Evolutionary conservation across 2,797 vertebrate species (phyloP).

Genomic region (Eulemur albifrons): DNA sequence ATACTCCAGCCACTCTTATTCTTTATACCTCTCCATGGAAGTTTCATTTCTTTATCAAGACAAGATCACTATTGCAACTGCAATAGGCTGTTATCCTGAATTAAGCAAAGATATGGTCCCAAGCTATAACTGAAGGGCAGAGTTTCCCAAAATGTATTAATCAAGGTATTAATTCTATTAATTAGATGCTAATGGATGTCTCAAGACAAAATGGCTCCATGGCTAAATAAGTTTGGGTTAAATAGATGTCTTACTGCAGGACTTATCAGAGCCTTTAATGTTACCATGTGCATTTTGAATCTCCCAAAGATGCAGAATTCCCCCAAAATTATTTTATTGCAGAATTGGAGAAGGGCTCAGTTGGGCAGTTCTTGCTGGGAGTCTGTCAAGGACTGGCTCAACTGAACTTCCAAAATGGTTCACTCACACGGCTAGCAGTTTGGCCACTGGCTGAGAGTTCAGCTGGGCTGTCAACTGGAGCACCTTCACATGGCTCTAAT

Average conservation of each 20-base stretch:
- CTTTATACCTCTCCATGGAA: neutral
- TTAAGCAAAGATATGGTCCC: neutral
- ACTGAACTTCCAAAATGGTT: neutral
- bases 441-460: neutral
- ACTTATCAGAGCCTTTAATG: neutral
- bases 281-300: neutral
- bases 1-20: neutral
- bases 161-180: neutral
- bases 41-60: slow-evolving; percentile 1
- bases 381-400: neutral
- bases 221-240: neutral
- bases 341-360: neutral
- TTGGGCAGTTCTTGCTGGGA: neutral
- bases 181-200: neutral
- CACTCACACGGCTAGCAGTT: neutral
- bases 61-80: neutral
- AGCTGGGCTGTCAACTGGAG: neutral
- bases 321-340: neutral
- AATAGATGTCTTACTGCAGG: neutral
- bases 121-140: neutral
- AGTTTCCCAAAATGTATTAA: neutral
- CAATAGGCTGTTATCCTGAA: neutral
- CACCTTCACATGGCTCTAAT: neutral
- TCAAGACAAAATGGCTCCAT: neutral
- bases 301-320: neutral